These are phyloP conservation scores for Lota lota DNA, from an alignment of 2,113 vertebrate species.

Conservation along the genomic window DNA sequence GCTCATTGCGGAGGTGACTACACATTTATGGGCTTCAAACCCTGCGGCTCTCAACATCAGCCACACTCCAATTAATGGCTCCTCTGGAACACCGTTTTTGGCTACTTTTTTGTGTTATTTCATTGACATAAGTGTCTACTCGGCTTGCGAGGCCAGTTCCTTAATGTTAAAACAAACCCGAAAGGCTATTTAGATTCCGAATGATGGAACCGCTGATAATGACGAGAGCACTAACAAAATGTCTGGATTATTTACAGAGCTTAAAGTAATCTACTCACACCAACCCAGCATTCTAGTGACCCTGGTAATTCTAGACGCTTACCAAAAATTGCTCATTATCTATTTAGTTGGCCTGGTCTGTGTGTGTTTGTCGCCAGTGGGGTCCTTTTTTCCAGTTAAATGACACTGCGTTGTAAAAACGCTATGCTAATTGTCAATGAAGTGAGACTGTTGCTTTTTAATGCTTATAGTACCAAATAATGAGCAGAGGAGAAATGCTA, in stretches of 20 bases:
- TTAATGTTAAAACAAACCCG: slow-evolving; percentile 33
- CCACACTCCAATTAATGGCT: slow-evolving; percentile 47
- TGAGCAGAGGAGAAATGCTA: too few species aligned
- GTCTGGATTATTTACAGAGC: slow-evolving; percentile 48
- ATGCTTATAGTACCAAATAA: neutral
- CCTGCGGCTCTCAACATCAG: slow-evolving; percentile 39
- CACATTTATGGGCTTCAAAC: slow-evolving; percentile 51
- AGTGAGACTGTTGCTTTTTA: slow-evolving; percentile 1
- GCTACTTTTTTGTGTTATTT: slow-evolving; percentile 41
- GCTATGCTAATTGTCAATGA: slow-evolving; percentile 20
- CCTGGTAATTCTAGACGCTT: slow-evolving; percentile 51
- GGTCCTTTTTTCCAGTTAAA: slow-evolving; percentile 26
- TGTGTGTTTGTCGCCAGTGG: slow-evolving; percentile 28
- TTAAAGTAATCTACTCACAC: slow-evolving; percentile 52
- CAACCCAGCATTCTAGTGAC: slow-evolving; percentile 51
- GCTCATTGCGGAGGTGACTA: slow-evolving; percentile 56
- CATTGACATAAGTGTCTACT: slow-evolving; percentile 38
- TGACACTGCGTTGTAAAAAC: slow-evolving; percentile 13
- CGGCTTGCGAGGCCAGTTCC: slow-evolving; percentile 17
- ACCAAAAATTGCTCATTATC: slow-evolving; percentile 63
- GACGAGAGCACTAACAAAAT: slow-evolving; percentile 50
- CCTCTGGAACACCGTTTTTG: slow-evolving; percentile 44
- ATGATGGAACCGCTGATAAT: slow-evolving; percentile 48
- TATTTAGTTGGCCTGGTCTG: slow-evolving; percentile 37
- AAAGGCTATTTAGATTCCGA: slow-evolving; percentile 37